Evolutionary conservation across 2,888 invertebrate genomes (phyloP), one percentile per base, ranked within the genome.

Genomic region (Limulus polyphemus): DNA sequence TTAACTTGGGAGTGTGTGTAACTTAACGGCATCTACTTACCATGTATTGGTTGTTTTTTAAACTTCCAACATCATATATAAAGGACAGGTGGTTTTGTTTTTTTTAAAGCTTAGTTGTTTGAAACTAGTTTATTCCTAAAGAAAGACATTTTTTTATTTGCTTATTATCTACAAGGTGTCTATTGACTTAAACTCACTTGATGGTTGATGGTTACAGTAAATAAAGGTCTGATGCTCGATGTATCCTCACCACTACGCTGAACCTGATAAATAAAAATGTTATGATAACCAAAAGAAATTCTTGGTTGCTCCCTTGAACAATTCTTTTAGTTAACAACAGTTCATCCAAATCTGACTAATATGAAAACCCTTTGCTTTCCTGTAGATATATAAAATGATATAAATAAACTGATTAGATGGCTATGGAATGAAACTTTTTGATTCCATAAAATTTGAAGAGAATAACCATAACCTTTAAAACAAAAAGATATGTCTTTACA

Each of bases 201-300:
- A 72, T 89, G 86, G 69, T 84, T 82, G 11, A 90, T 77, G 56
- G 83, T 81, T 32, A 92, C 82, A 48, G 84, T 83, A 62, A 85
- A 82, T 5, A 91, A 77, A 0, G 87, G 83, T 68, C 84, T 83
- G 7, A 89, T 82, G 48, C 81, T 78, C 10, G 81, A 78, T 2
- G 83, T 81, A 62, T 83, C 82, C 68, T 89, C 87, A 68, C 86
- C 86, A 67, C 74, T 75, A 63, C 78, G 73, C 69, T 78, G 78
- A 59, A 76, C 77, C 78, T 78, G 70, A 16, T 57, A 62, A 32
- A 54, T 11, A 32, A 56, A 14, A 56, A 32, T 54, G 12, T 55
- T 59, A 14, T 16, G n/a, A 17, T 47, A 14, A 32, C 32, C 3
- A 32, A 11, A 17, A n/a, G 17, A 16, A 55, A 54, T n/a, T 12